phyloP scores from a whole-genome alignment of 2,888 invertebrate genomes.

The Celastrina argiolus region DNA sequence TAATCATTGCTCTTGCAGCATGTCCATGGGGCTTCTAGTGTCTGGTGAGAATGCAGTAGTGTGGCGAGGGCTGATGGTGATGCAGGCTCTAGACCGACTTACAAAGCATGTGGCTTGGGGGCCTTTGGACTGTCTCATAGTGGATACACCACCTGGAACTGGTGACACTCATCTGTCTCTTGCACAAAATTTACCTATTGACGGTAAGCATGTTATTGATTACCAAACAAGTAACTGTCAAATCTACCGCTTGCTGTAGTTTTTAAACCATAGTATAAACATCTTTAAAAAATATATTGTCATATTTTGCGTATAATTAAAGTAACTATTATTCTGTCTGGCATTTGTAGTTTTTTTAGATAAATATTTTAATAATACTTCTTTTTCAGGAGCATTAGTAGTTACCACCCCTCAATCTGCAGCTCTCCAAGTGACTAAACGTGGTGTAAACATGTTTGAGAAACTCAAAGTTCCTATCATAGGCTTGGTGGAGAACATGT shows the following conservation, averaged over 20 bases:
- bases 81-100: constrained; percentile 93
- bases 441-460: constrained; percentile 92
- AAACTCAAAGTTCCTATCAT: constrained; percentile 89
- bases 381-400: constrained; percentile 84
- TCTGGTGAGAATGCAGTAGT: constrained; percentile 91
- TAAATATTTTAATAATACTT: neutral
- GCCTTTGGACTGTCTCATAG: constrained; percentile 89
- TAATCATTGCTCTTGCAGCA: constrained; percentile 73
- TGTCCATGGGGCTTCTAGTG: constrained; percentile 97
- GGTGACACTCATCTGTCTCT: constrained; percentile 96
- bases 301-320: no score
- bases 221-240: neutral
- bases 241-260: no score
- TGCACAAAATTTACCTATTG: constrained; percentile 90
- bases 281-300: no score
- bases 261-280: no score
- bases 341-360: neutral
- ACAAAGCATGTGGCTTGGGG: constrained; percentile 93
- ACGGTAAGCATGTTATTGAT: constrained; percentile 69
- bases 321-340: no score
- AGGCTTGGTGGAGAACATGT: constrained; percentile 96
- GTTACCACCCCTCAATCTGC: constrained; percentile 96
- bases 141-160: constrained; percentile 98
- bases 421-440: constrained; percentile 89
- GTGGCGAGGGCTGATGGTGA: constrained; percentile 98